Evolutionary conservation across 2,888 invertebrate species (phyloP).

Genomic region (Diarsia rubi): DNA sequence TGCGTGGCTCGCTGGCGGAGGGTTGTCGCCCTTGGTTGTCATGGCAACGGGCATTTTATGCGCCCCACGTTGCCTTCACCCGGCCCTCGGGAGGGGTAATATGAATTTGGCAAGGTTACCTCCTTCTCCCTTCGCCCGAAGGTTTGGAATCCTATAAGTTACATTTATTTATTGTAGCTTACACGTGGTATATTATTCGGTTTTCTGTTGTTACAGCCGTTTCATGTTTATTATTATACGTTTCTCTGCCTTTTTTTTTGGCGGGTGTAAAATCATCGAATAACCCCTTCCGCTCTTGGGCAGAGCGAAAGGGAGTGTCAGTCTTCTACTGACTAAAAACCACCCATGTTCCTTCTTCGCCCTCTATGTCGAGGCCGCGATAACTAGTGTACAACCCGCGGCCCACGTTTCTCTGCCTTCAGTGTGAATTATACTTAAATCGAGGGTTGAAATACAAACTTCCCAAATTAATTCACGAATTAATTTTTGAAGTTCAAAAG

Average conservation of each 20-base stretch:
- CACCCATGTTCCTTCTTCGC: too few species aligned
- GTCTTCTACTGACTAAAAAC: too few species aligned
- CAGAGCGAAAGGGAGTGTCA: too few species aligned
- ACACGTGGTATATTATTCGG: slow-evolving; percentile 60
- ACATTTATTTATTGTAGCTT: slow-evolving; percentile 64
- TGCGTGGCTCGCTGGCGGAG: slow-evolving; percentile 72
- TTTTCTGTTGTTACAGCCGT: slow-evolving; percentile 46
- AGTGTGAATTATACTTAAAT: slow-evolving; percentile 16
- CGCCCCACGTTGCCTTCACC: slow-evolving; percentile 78
- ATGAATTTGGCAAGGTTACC: slow-evolving; percentile 78
- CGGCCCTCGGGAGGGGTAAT: slow-evolving; percentile 68
- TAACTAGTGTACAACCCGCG: too few species aligned
- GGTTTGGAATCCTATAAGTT: slow-evolving; percentile 67
- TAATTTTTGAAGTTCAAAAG: slow-evolving; percentile 12
- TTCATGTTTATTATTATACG: slow-evolving; percentile 42
- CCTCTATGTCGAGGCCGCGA: too few species aligned
- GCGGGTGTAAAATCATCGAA: too few species aligned
- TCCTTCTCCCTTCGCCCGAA: slow-evolving; percentile 59
- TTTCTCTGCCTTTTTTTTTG: slow-evolving; percentile 31
- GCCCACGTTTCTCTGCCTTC: slow-evolving; percentile 28
- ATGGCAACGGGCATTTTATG: slow-evolving; percentile 86
- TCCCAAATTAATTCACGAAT: slow-evolving; percentile 13
- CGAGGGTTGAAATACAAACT: slow-evolving; percentile 5
- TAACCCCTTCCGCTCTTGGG: too few species aligned
- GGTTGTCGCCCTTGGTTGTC: slow-evolving; percentile 87